Conservation (phyloP, 2,797 vertebrate species). For the Nothura maculosa region DNA sequence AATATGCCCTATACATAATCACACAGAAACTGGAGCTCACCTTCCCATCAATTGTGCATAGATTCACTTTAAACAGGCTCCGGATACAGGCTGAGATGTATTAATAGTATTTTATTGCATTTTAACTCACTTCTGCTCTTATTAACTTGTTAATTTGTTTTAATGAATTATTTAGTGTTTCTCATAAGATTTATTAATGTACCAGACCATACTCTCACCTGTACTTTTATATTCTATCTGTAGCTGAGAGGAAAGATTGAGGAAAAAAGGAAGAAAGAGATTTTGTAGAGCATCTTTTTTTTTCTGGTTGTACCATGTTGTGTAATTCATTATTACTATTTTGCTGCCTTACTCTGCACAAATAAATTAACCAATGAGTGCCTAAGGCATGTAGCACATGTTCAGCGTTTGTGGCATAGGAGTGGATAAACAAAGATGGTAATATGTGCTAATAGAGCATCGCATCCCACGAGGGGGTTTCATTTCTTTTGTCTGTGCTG, state of each 20-base stretch:
- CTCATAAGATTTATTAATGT: conserved; percentile 62
- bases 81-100: conserved; percentile 39
- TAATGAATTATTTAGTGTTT: conserved; percentile 62
- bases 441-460: conserved; percentile 72
- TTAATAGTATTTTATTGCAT: conserved; percentile 68
- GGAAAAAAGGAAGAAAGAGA: conserved; percentile 14
- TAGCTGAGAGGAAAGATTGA: neutral
- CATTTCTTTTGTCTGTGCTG: conserved; percentile 68
- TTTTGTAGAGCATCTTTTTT: conserved; percentile 47
- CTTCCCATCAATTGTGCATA: conserved; percentile 57
- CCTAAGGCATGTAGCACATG: conserved; percentile 81
- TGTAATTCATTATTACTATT: conserved; percentile 63
- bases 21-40: neutral
- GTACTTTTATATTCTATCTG: conserved; percentile 37
- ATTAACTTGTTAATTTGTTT: conserved; percentile 68
- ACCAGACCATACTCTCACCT: conserved; percentile 44
- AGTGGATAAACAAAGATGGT: conserved; percentile 73
- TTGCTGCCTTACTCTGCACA: conserved; percentile 73
- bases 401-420: conserved; percentile 78
- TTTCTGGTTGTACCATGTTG: conserved; percentile 41
- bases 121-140: conserved; percentile 68
- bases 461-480: conserved; percentile 50
- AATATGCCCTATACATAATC: conserved; percentile 19
- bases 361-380: conserved; percentile 83
- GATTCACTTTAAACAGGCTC: conserved; percentile 52